These are phyloP conservation scores for Monomorium pharaonis DNA, from an alignment of 1,140 invertebrate genomes.

Conservation along the genomic window DNA sequence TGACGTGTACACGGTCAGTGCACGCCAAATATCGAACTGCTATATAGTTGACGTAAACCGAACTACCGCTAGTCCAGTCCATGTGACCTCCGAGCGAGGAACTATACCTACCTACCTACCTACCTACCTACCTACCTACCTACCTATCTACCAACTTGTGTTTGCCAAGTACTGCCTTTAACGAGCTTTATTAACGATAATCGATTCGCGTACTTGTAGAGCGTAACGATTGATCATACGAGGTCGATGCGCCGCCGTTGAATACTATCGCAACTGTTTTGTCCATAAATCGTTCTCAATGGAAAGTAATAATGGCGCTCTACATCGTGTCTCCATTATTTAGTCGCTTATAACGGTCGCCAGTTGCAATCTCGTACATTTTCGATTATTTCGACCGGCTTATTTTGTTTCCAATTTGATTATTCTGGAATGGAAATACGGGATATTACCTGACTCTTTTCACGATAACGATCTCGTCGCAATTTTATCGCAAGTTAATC, in stretches of 20 bases:
- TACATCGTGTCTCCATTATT: slow-evolving; percentile 50
- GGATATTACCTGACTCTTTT: not conserved
- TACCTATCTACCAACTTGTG: slow-evolving; percentile 47
- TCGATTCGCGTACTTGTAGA: slow-evolving; percentile 53
- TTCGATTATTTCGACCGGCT: slow-evolving; percentile 13
- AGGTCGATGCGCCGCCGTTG: slow-evolving; percentile 44
- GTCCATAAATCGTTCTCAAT: slow-evolving; percentile 50
- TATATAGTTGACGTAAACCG: slow-evolving; percentile 35
- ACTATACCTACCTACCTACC: slow-evolving; percentile 47
- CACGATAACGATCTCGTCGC: not conserved
- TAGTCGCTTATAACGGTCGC: slow-evolving; percentile 11
- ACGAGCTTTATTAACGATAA: slow-evolving; percentile 60
- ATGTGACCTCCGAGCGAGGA: slow-evolving; percentile 36
- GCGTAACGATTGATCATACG: slow-evolving; percentile 48
- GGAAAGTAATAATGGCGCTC: slow-evolving; percentile 47
- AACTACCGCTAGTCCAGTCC: slow-evolving; percentile 5
- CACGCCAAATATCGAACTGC: slow-evolving; percentile 39
- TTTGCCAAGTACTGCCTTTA: slow-evolving; percentile 44
- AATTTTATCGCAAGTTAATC: not conserved
- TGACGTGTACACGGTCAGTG: not conserved
- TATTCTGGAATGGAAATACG: not conserved
- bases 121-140: slow-evolving; percentile 45
- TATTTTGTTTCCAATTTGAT: not conserved
- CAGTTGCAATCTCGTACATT: slow-evolving; percentile 21
- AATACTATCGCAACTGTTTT: slow-evolving; percentile 44